Conservation (phyloP, 53 echinoderm and acorn worm species). For the Glandiceps talaboti region DNA sequence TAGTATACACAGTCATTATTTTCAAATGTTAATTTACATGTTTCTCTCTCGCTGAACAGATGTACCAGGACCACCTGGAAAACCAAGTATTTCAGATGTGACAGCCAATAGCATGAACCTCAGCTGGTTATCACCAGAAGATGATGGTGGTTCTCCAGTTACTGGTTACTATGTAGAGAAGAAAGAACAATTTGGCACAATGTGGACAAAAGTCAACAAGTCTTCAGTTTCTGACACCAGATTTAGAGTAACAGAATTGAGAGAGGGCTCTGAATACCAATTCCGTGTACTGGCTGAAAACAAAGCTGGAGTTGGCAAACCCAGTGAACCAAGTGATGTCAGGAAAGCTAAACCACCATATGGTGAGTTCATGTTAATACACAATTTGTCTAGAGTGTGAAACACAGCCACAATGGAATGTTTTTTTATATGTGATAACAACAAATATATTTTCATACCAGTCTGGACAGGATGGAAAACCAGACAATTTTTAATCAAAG, state of each 20-base stretch:
- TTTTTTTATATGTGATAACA: too few relatives aligned
- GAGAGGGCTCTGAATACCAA: constrained; percentile 4
- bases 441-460: too few relatives aligned
- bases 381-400: too few relatives aligned
- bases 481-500: too few relatives aligned
- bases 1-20: neutral
- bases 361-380: constrained; percentile 3
- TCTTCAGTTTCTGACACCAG: neutral
- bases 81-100: constrained; percentile 2
- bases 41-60: too few relatives aligned
- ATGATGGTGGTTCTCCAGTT: constrained; percentile 10
- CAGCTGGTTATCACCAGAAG: constrained; percentile 1
- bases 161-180: constrained; percentile 6
- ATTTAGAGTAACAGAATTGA: constrained; percentile 1
- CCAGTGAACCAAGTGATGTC: neutral
- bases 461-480: too few relatives aligned
- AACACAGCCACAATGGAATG: too few relatives aligned
- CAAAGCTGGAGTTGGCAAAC: constrained; percentile 8
- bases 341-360: constrained; percentile 8
- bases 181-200: neutral
- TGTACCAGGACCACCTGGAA: constrained; percentile 26
- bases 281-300: constrained; percentile 11
- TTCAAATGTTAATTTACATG: neutral
- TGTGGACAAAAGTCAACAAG: constrained; percentile 2
- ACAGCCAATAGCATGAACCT: constrained; percentile 7